These are phyloP conservation scores for Cerastis rubricosa DNA, from an alignment of 2,888 invertebrate species.

Conservation along the genomic window DNA sequence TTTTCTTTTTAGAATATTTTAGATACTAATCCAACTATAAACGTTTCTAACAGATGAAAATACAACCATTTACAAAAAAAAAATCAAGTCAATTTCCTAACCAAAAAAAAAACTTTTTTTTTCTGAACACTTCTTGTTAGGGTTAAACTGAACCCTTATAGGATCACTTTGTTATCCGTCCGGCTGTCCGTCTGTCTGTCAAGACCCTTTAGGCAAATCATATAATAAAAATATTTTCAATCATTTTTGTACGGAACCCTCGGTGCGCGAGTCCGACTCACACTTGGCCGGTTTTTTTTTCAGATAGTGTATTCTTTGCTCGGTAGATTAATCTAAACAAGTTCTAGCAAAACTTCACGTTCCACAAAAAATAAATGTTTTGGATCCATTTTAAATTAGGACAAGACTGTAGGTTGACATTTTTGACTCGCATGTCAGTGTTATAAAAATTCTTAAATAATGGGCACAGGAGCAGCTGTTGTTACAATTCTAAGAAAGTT, in stretches of 20 bases:
- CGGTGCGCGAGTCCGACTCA: no score
- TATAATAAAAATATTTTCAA: no score
- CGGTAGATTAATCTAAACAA: no score
- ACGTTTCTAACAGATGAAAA: background rate
- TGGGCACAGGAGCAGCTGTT: conserved; percentile 64
- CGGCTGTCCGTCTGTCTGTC: no score
- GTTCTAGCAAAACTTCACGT: conserved; percentile 64
- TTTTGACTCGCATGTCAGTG: conserved; percentile 60
- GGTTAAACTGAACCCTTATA: no score
- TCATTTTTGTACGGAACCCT: no score
- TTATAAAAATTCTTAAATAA: conserved; percentile 67
- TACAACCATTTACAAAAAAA: no score
- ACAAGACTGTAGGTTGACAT: conserved; percentile 67
- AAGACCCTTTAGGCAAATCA: no score
- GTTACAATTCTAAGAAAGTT: conserved; percentile 55
- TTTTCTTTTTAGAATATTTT: background rate
- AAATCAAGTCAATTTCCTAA: background rate
- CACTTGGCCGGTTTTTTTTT: no score
- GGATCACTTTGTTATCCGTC: no score
- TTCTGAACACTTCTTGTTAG: background rate
- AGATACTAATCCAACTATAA: background rate
- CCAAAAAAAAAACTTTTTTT: background rate
- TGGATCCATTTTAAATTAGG: conserved; percentile 60
- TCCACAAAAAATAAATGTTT: conserved; percentile 69
- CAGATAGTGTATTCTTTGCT: no score